These are phyloP conservation scores for Aviceda subcristata DNA, from an alignment of 2,113 vertebrate species.

Conservation along the genomic window DNA sequence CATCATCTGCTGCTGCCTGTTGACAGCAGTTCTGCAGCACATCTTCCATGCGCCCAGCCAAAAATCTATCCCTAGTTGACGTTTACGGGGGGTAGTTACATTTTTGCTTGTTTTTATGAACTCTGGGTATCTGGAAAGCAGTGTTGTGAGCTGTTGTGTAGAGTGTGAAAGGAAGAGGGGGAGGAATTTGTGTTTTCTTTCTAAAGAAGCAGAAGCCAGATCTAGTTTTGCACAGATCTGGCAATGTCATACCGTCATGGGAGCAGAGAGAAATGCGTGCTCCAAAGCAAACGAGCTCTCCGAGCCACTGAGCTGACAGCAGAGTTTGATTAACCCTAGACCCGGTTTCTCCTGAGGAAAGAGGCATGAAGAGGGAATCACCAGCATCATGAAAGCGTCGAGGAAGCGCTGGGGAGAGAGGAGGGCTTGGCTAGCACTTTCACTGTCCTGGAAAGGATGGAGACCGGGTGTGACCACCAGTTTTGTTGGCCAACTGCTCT, in stretches of 20 bases:
- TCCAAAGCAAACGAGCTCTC: background rate
- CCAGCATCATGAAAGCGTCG: background rate
- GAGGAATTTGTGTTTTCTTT: background rate
- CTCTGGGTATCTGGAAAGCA: background rate
- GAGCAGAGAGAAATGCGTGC: background rate
- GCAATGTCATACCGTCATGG: background rate
- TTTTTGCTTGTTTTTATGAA: background rate
- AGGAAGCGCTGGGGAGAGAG: background rate
- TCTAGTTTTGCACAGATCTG: background rate
- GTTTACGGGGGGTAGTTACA: fast-evolving
- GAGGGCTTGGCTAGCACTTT: background rate
- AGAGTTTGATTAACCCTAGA: constrained; percentile 16
- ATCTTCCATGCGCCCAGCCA: background rate
- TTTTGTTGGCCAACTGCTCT: background rate
- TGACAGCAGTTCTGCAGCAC: background rate
- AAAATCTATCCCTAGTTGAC: background rate
- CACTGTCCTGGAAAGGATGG: background rate
- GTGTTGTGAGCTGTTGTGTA: background rate
- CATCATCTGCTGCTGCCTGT: background rate
- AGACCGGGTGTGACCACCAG: background rate
- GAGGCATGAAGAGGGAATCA: background rate
- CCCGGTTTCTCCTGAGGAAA: background rate
- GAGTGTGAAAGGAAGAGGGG: background rate
- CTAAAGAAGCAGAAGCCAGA: background rate
- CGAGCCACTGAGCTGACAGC: background rate